Conservation (phyloP, 2,113 vertebrate species). For the Laticauda colubrina region DNA sequence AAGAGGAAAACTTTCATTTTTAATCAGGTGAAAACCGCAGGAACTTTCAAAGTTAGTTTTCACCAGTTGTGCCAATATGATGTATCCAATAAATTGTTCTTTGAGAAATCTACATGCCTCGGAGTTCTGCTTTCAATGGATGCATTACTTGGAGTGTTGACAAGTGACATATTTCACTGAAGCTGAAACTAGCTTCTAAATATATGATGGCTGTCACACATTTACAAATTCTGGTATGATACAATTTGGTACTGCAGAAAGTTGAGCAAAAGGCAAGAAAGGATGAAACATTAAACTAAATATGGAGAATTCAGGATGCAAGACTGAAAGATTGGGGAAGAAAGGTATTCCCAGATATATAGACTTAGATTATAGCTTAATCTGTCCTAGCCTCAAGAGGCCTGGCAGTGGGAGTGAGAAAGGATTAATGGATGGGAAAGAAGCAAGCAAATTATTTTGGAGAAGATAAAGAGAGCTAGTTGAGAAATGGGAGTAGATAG, state of each 20-base stretch:
- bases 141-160: too few relatives aligned
- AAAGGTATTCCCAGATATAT: not conserved
- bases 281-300: not conserved
- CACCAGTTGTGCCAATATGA: too few relatives aligned
- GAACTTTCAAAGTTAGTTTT: too few relatives aligned
- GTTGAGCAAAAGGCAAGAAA: not conserved
- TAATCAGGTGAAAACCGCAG: too few relatives aligned
- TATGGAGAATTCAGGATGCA: not conserved
- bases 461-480: not conserved
- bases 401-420: not conserved
- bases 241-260: not conserved
- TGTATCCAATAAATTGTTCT: too few relatives aligned
- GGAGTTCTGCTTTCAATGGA: too few relatives aligned
- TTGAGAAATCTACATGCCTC: too few relatives aligned
- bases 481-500: not conserved
- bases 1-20: too few relatives aligned
- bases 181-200: not conserved
- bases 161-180: not conserved
- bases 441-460: not conserved
- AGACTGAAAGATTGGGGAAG: not conserved
- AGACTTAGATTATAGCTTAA: not conserved
- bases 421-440: not conserved
- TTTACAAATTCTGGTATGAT: not conserved
- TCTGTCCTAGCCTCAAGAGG: not conserved
- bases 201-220: not conserved